Percentiles rank a stretch among this genome's conserved stretches.
phyloP scores from a whole-genome alignment of 2,888 invertebrate genomes.

The Chromoteleia sp. region DNA sequence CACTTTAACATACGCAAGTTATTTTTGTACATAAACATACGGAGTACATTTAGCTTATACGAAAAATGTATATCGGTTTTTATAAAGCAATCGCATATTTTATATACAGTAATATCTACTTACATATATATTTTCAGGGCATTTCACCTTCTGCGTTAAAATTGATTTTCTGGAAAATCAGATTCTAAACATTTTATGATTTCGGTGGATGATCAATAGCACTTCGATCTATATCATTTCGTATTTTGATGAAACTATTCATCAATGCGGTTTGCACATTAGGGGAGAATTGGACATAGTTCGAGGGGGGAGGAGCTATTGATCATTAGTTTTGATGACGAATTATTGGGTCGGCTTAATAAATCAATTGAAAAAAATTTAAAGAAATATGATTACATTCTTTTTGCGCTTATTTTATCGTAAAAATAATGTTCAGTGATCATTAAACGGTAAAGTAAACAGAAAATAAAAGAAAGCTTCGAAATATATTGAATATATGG shows the following conservation, averaged over 20 bases:
- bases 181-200: background rate
- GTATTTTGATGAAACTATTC: slow-evolving; percentile 13
- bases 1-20: too few relatives aligned
- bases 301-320: background rate
- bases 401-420: background rate
- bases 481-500: too few relatives aligned
- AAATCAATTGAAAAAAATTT: background rate
- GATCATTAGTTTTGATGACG: slow-evolving; percentile 2
- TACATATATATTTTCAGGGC: too few relatives aligned
- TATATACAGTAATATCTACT: too few relatives aligned
- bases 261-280: background rate
- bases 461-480: background rate
- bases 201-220: slow-evolving; percentile 1
- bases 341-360: background rate
- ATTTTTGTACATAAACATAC: too few relatives aligned
- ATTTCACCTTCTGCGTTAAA: background rate
- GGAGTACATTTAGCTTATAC: too few relatives aligned
- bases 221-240: background rate
- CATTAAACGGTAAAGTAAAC: background rate
- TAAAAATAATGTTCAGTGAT: background rate
- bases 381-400: too few relatives aligned
- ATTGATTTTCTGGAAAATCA: slow-evolving; percentile 4
- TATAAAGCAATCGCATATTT: too few relatives aligned
- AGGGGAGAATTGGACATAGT: slow-evolving; percentile 3
- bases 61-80: too few relatives aligned